Percentiles rank a stretch among this genome's conserved stretches.
phyloP scores from a whole-genome alignment of 2,888 invertebrate genomes.

The Heliconius ismenius region DNA sequence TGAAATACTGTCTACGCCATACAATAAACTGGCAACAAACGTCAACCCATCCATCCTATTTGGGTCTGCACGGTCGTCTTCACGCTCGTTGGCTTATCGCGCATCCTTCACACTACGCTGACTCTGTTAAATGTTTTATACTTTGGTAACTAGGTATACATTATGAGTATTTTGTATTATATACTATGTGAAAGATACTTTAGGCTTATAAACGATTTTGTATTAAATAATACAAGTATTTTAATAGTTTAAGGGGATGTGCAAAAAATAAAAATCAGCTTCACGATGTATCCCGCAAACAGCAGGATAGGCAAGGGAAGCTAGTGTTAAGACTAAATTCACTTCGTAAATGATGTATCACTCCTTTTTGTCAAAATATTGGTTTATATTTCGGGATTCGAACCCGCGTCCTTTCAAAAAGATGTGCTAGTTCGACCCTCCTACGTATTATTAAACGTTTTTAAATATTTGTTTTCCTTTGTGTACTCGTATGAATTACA shows the following conservation, averaged over 20 bases:
- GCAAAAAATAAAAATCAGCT: too few species aligned
- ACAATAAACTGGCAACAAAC: background rate
- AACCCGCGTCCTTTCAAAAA: too few species aligned
- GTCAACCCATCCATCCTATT: conserved; percentile 16
- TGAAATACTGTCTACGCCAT: background rate
- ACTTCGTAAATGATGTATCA: too few species aligned
- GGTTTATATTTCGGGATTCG: too few species aligned
- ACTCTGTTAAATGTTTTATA: conserved; percentile 1
- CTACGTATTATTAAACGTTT: too few species aligned
- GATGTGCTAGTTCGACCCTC: too few species aligned
- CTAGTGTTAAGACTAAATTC: background rate
- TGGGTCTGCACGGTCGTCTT: conserved; percentile 23
- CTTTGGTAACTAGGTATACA: background rate
- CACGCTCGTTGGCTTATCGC: conserved; percentile 26
- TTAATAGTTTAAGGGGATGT: too few species aligned
- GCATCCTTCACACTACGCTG: conserved; percentile 28
- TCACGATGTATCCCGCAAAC: background rate
- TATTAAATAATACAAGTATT: too few species aligned
- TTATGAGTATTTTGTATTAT: background rate
- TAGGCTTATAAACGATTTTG: background rate
- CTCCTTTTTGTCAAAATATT: too few species aligned
- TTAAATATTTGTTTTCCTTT: too few species aligned
- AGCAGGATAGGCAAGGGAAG: background rate
- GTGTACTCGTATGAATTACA: too few species aligned
- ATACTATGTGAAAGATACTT: background rate